A percentile compares a stretch with the other conserved stretches of the same genome.
Evolutionary conservation across 2,113 vertebrate genomes (phyloP).

Genomic region (Etheostoma cragini): DNA sequence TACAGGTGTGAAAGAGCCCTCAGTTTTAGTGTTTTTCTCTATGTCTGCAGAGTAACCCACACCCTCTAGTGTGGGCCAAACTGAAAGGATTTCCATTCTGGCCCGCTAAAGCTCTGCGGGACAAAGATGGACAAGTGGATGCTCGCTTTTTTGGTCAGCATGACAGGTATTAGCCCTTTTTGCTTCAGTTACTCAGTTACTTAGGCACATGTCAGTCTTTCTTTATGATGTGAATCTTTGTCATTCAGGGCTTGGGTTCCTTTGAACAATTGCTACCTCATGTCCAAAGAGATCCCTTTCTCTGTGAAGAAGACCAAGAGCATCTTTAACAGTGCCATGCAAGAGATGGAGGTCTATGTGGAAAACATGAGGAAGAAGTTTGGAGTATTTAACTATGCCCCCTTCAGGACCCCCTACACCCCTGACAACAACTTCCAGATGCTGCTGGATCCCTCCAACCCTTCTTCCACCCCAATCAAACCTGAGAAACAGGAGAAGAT

Average conservation of each 20-base stretch:
- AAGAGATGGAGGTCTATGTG: slow-evolving; percentile 99
- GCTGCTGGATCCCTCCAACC: slow-evolving; percentile 93
- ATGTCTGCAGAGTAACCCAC: slow-evolving; percentile 94
- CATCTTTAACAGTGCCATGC: slow-evolving; percentile 99
- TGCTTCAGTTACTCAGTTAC: not conserved
- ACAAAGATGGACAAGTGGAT: slow-evolving; percentile 98
- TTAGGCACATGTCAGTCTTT: not conserved
- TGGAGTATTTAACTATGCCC: slow-evolving; percentile 97
- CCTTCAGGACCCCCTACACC: slow-evolving; percentile 96
- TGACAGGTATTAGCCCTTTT: slow-evolving; percentile 88
- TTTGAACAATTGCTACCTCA: slow-evolving; percentile 99
- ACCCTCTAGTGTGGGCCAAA: slow-evolving; percentile 98
- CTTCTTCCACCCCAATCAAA: slow-evolving; percentile 90
- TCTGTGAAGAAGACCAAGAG: slow-evolving; percentile 99
- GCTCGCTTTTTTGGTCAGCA: slow-evolving; percentile 99
- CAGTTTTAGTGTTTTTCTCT: slow-evolving; percentile 51
- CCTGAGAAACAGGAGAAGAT: slow-evolving; percentile 96
- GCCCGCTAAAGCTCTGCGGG: slow-evolving; percentile 98
- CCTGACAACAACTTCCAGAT: slow-evolving; percentile 98
- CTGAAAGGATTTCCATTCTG: slow-evolving; percentile 99
- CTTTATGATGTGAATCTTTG: slow-evolving; percentile 38
- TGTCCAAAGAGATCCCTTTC: slow-evolving; percentile 99
- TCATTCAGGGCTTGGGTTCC: slow-evolving; percentile 95
- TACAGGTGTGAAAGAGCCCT: too few relatives aligned
- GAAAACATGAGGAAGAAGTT: slow-evolving; percentile 97